Evolutionary conservation across 2,113 vertebrate genomes (phyloP).

Genomic region (Microtus richardsoni): DNA sequence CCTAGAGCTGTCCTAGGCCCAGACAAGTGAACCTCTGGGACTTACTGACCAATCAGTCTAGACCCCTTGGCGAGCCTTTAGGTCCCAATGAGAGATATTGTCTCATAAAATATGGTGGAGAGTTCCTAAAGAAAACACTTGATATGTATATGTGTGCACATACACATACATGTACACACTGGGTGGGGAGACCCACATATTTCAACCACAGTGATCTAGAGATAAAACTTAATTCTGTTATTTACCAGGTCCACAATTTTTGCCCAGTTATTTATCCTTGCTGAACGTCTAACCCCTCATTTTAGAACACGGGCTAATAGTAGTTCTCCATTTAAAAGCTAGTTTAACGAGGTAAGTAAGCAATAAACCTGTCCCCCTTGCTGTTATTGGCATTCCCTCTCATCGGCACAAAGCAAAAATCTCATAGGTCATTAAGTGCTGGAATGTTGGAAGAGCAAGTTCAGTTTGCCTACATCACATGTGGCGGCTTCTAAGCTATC

Average conservation of each 20-base stretch:
- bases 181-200: neutral
- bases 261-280: neutral
- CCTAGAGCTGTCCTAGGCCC: no score
- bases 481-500: conserved; percentile 54
- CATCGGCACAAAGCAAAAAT: neutral
- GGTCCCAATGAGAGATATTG: neutral
- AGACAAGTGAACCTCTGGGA: neutral
- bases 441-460: conserved; percentile 26
- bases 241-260: neutral
- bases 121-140: neutral
- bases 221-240: neutral
- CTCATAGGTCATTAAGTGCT: neutral
- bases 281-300: neutral
- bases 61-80: neutral
- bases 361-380: neutral
- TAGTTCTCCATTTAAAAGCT: neutral
- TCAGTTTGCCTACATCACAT: conserved; percentile 49
- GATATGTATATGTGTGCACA: no score
- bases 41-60: neutral
- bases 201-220: neutral
- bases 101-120: neutral
- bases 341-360: neutral
- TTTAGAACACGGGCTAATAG: conserved; percentile 5
- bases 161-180: neutral
- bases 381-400: neutral